These are phyloP conservation scores for Sepiola atlantica DNA, from an alignment of 2,888 invertebrate genomes.

Conservation along the genomic window DNA sequence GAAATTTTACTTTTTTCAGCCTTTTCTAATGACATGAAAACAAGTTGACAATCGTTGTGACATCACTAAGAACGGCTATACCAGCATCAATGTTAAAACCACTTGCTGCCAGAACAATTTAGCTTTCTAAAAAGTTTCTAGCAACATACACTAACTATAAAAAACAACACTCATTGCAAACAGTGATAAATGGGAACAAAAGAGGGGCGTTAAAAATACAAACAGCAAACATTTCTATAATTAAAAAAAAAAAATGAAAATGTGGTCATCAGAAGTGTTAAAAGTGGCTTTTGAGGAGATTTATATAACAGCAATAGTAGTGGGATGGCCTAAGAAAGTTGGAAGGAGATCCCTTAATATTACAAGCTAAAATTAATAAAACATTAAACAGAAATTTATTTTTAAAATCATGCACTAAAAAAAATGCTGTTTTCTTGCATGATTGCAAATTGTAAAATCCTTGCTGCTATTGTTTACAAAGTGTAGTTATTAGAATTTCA, in stretches of 20 bases:
- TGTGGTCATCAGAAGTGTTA: background rate
- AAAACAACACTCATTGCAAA: conserved; percentile 33
- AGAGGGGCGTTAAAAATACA: background rate
- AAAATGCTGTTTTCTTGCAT: background rate
- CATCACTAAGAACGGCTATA: conserved; percentile 42
- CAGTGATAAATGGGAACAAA: background rate
- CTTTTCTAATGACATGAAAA: conserved; percentile 46
- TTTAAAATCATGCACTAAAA: background rate
- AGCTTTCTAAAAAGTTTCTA: conserved; percentile 36
- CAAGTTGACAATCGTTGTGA: conserved; percentile 44
- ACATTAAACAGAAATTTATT: background rate
- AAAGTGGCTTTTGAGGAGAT: background rate
- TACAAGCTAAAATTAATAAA: background rate
- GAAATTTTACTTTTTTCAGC: conserved; percentile 48
- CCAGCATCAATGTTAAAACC: conserved; percentile 39
- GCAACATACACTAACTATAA: conserved; percentile 36
- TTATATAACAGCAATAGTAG: background rate
- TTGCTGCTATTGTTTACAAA: background rate
- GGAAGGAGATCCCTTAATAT: background rate
- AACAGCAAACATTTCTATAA: background rate
- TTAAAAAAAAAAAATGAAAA: background rate
- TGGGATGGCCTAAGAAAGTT: background rate
- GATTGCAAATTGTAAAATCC: background rate
- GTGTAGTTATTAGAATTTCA: background rate
- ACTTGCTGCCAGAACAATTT: conserved; percentile 45